These are phyloP conservation scores for Helobdella robusta DNA, from an alignment of 2,888 invertebrate species.

Conservation along the genomic window DNA sequence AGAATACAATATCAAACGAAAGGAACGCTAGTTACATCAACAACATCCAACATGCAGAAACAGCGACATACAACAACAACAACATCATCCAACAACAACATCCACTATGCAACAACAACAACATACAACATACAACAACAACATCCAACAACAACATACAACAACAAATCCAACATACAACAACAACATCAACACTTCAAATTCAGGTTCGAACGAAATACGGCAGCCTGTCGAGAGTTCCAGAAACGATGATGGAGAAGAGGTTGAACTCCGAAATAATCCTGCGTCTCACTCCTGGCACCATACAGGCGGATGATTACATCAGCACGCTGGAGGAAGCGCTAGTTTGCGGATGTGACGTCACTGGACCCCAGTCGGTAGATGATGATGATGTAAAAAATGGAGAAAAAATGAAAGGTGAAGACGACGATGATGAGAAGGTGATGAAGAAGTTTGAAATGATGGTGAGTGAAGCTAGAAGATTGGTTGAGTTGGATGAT, in stretches of 20 bases:
- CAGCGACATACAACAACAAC: too few relatives aligned
- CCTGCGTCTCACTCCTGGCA: conserved; percentile 9
- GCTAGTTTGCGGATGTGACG: background rate
- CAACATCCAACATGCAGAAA: too few relatives aligned
- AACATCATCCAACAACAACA: too few relatives aligned
- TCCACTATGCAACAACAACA: background rate
- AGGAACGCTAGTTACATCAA: too few relatives aligned
- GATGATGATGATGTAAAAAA: background rate
- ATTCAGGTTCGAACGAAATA: conserved; percentile 9
- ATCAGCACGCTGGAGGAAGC: conserved; percentile 10
- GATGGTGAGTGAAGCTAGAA: background rate
- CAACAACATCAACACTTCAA: too few relatives aligned
- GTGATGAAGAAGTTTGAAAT: background rate
- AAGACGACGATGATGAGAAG: background rate
- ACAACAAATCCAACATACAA: background rate
- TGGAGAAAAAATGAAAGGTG: background rate
- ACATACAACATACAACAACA: background rate
- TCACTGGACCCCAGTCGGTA: background rate
- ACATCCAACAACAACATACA: background rate
- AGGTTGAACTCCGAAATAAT: conserved; percentile 12
- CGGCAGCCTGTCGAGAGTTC: conserved; percentile 1
- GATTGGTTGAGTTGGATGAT: background rate
- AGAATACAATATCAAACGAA: too few relatives aligned
- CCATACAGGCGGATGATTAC: conserved; percentile 16
- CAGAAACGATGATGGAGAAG: background rate